Base-by-base conservation (phyloP, 2,888 invertebrate species). In the Halictus ligatus region DNA sequence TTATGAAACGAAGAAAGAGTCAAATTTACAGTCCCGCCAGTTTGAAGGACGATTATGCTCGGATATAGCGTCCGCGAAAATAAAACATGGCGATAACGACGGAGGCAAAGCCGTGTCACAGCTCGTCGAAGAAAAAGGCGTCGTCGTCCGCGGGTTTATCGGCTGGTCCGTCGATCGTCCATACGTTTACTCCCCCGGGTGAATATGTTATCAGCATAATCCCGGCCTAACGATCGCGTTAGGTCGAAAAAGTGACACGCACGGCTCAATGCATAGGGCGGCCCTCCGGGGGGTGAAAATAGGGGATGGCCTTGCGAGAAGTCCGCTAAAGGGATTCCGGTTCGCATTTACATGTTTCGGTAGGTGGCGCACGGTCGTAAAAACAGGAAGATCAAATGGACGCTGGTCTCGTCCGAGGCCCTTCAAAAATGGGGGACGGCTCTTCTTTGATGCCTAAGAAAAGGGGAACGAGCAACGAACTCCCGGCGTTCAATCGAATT, bases 331-430 rank as follows among this genome's bases (percentile, higher is more conserved):
- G 86, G 84, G 88, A 88, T 83, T 89, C 87, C 84, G 89, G 91
- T 86, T 86, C 88, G 92, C 50, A 69, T 93, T 93, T 93, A 92
- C 93, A 92, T 93, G 92, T 92, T 91, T 91, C 90, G 90, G 81
- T 90, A 89, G 87, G 87, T 85, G 87, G 79, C 84, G 90, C 60
- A 80, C 89, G 91, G 86, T 92, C 91, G 91, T 92, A 91, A 93
- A 92, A 89, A 88, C 85, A 82, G 78, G 48, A 88, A 89, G 89
- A 92, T 92, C 90, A 90, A 91, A 92, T 89, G 78, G 89, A 67
- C 18, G 86, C 71, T 25, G 89, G 78, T 85, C 84, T 85, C 85
- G 86, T 92, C 84, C 89, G 88, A 90, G 85, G 67, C 71, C 78
- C 58, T 74, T 82, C 67, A 78, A 76, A 67, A 67, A 81, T 73